A percentile compares a stretch with the other conserved stretches of the same genome.
phyloP scores from a whole-genome alignment of 2,888 invertebrate genomes.

The Melanophora roralis region DNA sequence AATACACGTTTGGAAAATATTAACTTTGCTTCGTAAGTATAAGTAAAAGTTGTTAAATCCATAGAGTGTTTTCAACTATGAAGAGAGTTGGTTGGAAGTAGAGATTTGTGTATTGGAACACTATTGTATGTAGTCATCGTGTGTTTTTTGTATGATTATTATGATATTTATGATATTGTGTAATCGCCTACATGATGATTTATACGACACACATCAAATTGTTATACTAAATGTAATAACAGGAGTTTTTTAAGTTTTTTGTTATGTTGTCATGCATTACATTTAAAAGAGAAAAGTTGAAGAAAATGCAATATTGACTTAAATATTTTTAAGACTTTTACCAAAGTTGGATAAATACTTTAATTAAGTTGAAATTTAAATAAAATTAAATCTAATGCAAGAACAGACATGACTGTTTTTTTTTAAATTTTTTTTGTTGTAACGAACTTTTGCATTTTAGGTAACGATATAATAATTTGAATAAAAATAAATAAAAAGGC shows the following conservation, averaged over 20 bases:
- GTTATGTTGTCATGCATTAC: neutral
- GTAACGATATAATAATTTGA: no score
- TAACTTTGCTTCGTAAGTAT: neutral
- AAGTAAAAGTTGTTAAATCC: no score
- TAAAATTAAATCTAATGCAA: no score
- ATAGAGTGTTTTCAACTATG: neutral
- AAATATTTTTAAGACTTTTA: no score
- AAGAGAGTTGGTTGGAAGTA: neutral
- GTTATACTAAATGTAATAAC: conserved; percentile 62
- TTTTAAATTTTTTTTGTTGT: no score
- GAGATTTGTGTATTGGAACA: neutral
- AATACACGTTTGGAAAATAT: conserved; percentile 4
- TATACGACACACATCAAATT: conserved; percentile 53
- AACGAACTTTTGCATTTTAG: no score
- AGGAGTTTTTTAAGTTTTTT: conserved; percentile 51
- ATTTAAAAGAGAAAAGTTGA: no score
- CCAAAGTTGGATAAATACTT: no score
- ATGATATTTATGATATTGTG: conserved; percentile 54
- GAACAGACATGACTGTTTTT: no score
- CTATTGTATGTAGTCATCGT: neutral
- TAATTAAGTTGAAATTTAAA: no score
- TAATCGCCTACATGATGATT: conserved; percentile 64
- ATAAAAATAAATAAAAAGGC: no score
- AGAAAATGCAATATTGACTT: no score
- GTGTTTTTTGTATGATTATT: conserved; percentile 9